These are phyloP conservation scores for Rousettus leschenaultii DNA, from an alignment of 2,113 vertebrate species.

Conservation along the genomic window DNA sequence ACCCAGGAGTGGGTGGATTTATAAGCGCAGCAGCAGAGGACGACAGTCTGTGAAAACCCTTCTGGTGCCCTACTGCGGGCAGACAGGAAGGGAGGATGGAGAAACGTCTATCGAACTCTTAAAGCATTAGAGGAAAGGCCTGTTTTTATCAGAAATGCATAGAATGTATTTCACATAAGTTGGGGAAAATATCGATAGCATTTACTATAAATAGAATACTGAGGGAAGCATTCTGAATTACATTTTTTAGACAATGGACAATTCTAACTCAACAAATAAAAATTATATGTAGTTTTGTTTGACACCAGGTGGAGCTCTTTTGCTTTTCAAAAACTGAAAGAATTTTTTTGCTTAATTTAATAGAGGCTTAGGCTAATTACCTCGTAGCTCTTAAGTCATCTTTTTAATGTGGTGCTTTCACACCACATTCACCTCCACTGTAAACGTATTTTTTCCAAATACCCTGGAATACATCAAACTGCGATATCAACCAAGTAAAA, in stretches of 20 bases:
- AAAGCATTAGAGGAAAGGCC: not conserved
- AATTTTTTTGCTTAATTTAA: not conserved
- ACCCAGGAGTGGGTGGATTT: not conserved
- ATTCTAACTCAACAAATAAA: not conserved
- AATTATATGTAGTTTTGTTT: conserved; percentile 19
- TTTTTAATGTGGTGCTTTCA: not conserved
- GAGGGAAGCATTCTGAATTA: not conserved
- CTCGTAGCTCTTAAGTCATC: not conserved
- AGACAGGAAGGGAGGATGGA: not conserved
- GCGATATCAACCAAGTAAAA: not conserved
- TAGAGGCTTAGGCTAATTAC: not conserved
- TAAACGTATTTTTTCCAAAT: conserved; percentile 16
- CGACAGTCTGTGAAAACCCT: not conserved
- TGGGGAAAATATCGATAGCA: not conserved
- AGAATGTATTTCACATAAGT: not conserved
- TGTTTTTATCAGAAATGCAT: not conserved
- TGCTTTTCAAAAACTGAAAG: conserved; percentile 66
- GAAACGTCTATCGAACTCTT: not conserved
- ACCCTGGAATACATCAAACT: not conserved
- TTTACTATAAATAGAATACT: not conserved
- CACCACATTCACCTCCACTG: not conserved
- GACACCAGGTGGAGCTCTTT: conserved; percentile 82
- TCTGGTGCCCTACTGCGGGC: not conserved
- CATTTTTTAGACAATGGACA: not conserved
- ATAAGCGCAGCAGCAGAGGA: not conserved